Evolutionary conservation across 2,888 invertebrate genomes (phyloP).

Genomic region (Meliscaeva auricollis): DNA sequence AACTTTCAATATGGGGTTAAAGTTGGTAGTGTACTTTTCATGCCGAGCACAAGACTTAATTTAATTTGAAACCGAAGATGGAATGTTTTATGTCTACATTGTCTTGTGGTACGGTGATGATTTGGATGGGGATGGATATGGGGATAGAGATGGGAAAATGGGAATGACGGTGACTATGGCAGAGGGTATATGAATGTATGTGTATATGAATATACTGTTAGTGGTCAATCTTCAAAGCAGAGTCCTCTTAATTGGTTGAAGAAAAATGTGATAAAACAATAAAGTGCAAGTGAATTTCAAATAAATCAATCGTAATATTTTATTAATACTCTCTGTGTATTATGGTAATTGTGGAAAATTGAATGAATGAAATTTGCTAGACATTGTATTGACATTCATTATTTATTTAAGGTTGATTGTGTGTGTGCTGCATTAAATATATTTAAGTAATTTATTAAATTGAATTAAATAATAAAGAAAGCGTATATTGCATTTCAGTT

Average conservation of each 20-base stretch:
- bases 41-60: constrained; percentile 53
- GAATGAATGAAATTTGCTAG: neutral
- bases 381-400: neutral
- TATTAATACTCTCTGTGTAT: constrained; percentile 11
- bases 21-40: constrained; percentile 53
- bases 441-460: neutral
- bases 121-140: neutral
- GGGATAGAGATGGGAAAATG: neutral
- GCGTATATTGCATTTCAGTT: too few species aligned
- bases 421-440: constrained; percentile 9
- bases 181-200: neutral
- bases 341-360: constrained; percentile 5
- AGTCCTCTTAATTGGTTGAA: constrained; percentile 43
- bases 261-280: constrained; percentile 37
- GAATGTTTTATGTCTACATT: constrained; percentile 43
- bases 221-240: constrained; percentile 48
- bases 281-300: constrained; percentile 26
- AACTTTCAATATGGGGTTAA: constrained; percentile 45
- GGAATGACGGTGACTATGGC: neutral
- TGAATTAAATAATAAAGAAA: neutral
- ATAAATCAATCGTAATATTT: constrained; percentile 27
- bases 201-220: neutral
- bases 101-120: constrained; percentile 1
- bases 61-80: constrained; percentile 64
- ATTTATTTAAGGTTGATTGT: neutral